Percentiles rank a stretch among this genome's conserved stretches.
Evolutionary conservation across 2,888 invertebrate genomes (phyloP).

Genomic region (Eumacrocentrus americanus): DNA sequence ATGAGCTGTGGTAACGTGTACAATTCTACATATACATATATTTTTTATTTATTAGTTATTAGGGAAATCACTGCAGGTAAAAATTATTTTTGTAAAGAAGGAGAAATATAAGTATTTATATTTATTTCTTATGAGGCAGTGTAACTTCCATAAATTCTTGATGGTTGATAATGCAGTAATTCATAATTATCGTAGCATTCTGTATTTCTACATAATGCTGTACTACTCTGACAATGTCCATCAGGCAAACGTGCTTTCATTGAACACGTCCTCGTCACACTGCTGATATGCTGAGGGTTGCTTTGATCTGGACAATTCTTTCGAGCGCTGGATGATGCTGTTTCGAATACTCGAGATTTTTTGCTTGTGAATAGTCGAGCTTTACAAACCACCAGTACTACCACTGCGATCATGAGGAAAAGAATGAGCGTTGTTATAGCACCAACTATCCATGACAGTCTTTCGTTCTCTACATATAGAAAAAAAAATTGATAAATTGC

Average conservation of each 20-base stretch:
- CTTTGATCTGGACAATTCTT: not conserved
- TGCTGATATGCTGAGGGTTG: too few species aligned
- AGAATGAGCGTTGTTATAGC: slow-evolving; percentile 52
- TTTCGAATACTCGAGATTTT: slow-evolving; percentile 47
- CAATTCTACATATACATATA: slow-evolving; percentile 24
- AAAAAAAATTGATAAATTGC: too few species aligned
- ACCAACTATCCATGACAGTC: slow-evolving; percentile 57
- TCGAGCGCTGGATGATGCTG: slow-evolving; percentile 32
- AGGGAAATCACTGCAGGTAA: too few species aligned
- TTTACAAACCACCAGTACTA: slow-evolving; percentile 54
- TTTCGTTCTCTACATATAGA: slow-evolving; percentile 52
- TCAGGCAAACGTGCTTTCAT: not conserved
- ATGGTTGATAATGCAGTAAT: not conserved
- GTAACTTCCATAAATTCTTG: slow-evolving; percentile 40
- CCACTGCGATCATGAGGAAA: slow-evolving; percentile 52
- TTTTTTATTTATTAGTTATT: slow-evolving; percentile 30
- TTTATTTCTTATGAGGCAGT: slow-evolving; percentile 4
- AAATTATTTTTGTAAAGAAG: too few species aligned
- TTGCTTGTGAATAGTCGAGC: slow-evolving; percentile 46
- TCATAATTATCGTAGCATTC: not conserved
- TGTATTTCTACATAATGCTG: not conserved
- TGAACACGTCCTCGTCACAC: too few species aligned
- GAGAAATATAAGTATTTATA: not conserved
- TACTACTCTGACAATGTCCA: not conserved
- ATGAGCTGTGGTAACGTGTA: slow-evolving; percentile 36